These are phyloP conservation scores for Reticulitermes speratus DNA, from an alignment of 1,140 invertebrate genomes.

Conservation along the genomic window DNA sequence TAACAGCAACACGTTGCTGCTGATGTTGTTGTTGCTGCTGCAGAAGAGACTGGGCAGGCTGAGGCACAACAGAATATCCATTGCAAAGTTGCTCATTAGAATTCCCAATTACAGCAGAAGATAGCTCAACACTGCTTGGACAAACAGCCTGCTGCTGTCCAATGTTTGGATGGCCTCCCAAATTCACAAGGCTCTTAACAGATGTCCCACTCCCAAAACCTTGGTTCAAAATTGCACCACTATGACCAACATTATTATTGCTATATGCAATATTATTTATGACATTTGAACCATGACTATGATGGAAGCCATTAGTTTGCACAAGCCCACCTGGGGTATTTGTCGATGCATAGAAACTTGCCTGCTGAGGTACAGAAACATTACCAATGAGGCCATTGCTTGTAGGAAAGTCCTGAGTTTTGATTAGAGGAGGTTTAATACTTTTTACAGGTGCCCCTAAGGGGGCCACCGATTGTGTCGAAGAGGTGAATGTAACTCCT, in stretches of 20 bases:
- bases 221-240: constrained; percentile 28
- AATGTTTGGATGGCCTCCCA: constrained; percentile 21
- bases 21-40: neutral
- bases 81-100: constrained; percentile 27
- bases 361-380: constrained; percentile 25
- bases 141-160: constrained; percentile 27
- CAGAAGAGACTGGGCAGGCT: constrained; percentile 1
- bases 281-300: constrained; percentile 27
- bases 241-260: constrained; percentile 24
- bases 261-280: constrained; percentile 29
- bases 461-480: constrained; percentile 28
- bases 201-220: constrained; percentile 24
- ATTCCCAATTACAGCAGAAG: constrained; percentile 19
- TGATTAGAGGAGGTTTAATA: constrained; percentile 18
- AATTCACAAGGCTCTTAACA: constrained; percentile 25
- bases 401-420: constrained; percentile 29
- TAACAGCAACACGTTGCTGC: constrained; percentile 23
- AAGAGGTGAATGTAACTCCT: neutral
- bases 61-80: constrained; percentile 29
- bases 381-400: constrained; percentile 28
- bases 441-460: constrained; percentile 30
- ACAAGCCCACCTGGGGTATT: constrained; percentile 11
- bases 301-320: constrained; percentile 31
- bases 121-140: constrained; percentile 13
- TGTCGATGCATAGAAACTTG: constrained; percentile 29